Conservation (phyloP, 2,888 invertebrate genomes). For the Sycophila texana region DNA sequence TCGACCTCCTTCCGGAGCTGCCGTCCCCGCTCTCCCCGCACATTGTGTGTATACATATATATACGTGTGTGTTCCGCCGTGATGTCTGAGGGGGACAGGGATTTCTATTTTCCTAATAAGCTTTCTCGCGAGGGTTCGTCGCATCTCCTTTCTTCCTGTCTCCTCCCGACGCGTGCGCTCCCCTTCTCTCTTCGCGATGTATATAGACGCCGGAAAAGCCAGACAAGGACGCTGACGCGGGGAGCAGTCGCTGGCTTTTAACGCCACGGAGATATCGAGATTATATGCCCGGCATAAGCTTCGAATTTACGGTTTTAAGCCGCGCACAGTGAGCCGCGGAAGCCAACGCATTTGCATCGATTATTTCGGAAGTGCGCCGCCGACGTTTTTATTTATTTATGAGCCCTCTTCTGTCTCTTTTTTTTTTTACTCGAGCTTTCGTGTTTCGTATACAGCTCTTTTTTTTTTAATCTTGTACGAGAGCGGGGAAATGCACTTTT, state of each 20-base stretch:
- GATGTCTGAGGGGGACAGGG: slow-evolving; percentile 17
- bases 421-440: neutral
- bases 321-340: slow-evolving; percentile 1
- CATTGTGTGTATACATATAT: neutral
- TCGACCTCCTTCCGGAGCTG: slow-evolving; percentile 21
- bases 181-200: neutral
- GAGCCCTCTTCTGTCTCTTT: too few species aligned
- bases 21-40: too few species aligned
- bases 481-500: neutral
- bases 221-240: neutral
- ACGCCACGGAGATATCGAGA: neutral
- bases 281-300: slow-evolving; percentile 4
- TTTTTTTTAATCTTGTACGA: neutral
- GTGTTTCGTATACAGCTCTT: neutral
- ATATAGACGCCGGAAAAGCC: neutral
- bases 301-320: slow-evolving; percentile 49
- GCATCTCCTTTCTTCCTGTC: slow-evolving; percentile 3
- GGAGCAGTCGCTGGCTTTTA: neutral
- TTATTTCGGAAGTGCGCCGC: slow-evolving; percentile 11
- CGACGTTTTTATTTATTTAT: neutral
- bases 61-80: neutral
- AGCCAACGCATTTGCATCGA: slow-evolving; percentile 36
- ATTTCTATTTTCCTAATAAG: slow-evolving; percentile 54
- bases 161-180: slow-evolving; percentile 12
- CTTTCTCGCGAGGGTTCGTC: slow-evolving; percentile 34